Evolutionary conservation across 2,888 invertebrate species (phyloP).

Genomic region (Camptogramma bilineatum): DNA sequence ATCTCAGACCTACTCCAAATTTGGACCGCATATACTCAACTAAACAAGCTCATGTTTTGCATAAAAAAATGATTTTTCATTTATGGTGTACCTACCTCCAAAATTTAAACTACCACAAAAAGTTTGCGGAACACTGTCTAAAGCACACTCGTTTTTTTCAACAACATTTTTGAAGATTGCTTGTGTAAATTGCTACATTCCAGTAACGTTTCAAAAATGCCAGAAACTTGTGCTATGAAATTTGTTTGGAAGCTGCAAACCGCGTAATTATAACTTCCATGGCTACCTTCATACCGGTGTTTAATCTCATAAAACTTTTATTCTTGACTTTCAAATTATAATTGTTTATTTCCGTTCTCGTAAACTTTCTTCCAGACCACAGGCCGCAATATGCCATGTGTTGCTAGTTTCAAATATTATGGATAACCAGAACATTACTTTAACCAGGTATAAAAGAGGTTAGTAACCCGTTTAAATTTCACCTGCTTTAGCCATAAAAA

Average conservation of each 20-base stretch:
- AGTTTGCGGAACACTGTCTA: too few relatives aligned
- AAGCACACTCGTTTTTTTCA: too few relatives aligned
- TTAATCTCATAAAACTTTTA: slow-evolving; percentile 51
- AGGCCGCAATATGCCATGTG: slow-evolving; percentile 23
- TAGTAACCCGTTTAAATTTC: too few relatives aligned
- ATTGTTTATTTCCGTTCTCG: slow-evolving; percentile 42
- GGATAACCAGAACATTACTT: not conserved
- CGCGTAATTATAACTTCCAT: slow-evolving; percentile 58
- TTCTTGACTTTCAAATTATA: slow-evolving; percentile 44
- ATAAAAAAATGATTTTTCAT: too few relatives aligned
- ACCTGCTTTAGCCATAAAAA: too few relatives aligned
- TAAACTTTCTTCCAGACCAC: slow-evolving; percentile 27
- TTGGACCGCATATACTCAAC: too few relatives aligned
- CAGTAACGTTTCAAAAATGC: not conserved
- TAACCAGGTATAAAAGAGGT: not conserved
- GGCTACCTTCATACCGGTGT: slow-evolving; percentile 49
- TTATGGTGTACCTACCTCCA: too few relatives aligned
- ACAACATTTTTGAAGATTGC: too few relatives aligned
- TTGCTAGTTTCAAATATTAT: slow-evolving; percentile 13
- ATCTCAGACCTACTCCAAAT: too few relatives aligned
- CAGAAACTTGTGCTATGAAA: not conserved
- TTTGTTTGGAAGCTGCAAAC: slow-evolving; percentile 57
- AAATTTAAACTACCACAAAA: too few relatives aligned
- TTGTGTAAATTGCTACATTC: not conserved
- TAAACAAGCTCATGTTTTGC: too few relatives aligned